Evolutionary conservation across 1,140 invertebrate genomes (phyloP), one percentile per base, ranked within the genome.

Genomic region (Saccostrea glomerata): DNA sequence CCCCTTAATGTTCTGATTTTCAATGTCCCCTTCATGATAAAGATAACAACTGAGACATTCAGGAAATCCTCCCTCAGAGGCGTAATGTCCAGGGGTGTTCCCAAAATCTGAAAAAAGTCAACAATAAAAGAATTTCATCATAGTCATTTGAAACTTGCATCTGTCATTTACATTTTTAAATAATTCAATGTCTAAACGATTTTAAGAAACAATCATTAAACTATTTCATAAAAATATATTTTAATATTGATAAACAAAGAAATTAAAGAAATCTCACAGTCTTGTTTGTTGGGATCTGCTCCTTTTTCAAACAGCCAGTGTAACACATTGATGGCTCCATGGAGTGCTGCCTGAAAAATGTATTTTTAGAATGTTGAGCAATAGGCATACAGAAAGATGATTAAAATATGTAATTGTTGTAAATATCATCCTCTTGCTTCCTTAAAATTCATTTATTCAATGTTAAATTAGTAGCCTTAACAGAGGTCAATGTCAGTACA

Each of bases 301-400:
- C 92, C 92, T 88, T 94, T 93, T 58, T 94, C 94, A 82, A 94
- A 88, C 15, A 95, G 86, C 94, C 94, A 95, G 87, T 95, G 94
- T 56, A 94, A 85, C 5, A 92, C 93, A 89, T 93, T 91, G 2
- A 92, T 87, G 15, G 93, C 89, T 58, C 94, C 94, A 92, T 93
- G 88, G 13, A 90, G 88, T 23, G 94, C 92, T 40, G 94, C 94
- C 94, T 95, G 82, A 13, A 87, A 66, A 91, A 47, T 2, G 2
- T 7, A 7, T 47, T 2, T 47, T 47, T 47, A 47, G 47, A 47
- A 47, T 47, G 47, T 47, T 47, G 6, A 47, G 9, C 47, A 47
- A 47, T 47, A 47, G 6, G 47, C 5, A 47, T 47, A 9, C 2
- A 47, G 47, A 47, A 47, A 47, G 5, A 47, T 47, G 5, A 47